phyloP scores from a whole-genome alignment of 2,888 invertebrate species.

The Dendrolimus houi region DNA sequence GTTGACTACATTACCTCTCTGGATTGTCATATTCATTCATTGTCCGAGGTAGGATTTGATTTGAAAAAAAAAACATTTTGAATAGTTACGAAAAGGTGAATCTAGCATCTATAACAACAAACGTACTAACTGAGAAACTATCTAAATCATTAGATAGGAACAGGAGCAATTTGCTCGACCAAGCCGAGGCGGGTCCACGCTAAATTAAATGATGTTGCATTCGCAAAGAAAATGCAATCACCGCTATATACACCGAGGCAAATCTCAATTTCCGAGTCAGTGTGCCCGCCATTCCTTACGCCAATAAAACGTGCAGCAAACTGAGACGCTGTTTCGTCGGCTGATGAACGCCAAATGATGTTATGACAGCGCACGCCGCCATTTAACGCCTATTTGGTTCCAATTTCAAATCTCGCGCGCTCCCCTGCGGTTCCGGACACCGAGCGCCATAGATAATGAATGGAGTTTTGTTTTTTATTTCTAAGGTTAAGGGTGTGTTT shows the following conservation, averaged over 20 bases:
- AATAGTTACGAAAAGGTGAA: no score
- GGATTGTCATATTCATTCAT: no score
- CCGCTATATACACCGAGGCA: slow-evolving; percentile 64
- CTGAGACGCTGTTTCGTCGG: slow-evolving; percentile 70
- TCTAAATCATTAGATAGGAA: slow-evolving; percentile 23
- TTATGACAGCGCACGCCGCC: slow-evolving; percentile 76
- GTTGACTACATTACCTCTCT: no score
- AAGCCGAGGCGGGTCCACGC: slow-evolving; percentile 43
- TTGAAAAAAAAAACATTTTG: no score
- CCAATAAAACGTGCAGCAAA: slow-evolving; percentile 74
- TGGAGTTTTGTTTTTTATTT: slow-evolving; percentile 55
- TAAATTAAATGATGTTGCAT: slow-evolving; percentile 68
- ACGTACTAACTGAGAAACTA: not conserved
- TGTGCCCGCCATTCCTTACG: slow-evolving; percentile 74
- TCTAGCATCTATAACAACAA: not conserved
- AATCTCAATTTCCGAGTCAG: slow-evolving; percentile 70
- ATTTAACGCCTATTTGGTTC: slow-evolving; percentile 82
- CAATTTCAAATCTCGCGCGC: slow-evolving; percentile 76
- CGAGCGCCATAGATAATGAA: slow-evolving; percentile 62
- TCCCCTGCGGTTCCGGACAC: slow-evolving; percentile 67
- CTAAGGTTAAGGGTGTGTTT: not conserved
- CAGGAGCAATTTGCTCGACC: slow-evolving; percentile 50
- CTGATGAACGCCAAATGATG: slow-evolving; percentile 75
- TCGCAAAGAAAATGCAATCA: slow-evolving; percentile 74
- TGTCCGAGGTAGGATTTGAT: no score